Evolutionary conservation across 2,888 invertebrate genomes (phyloP).

Genomic region (Agrypnus murinus): DNA sequence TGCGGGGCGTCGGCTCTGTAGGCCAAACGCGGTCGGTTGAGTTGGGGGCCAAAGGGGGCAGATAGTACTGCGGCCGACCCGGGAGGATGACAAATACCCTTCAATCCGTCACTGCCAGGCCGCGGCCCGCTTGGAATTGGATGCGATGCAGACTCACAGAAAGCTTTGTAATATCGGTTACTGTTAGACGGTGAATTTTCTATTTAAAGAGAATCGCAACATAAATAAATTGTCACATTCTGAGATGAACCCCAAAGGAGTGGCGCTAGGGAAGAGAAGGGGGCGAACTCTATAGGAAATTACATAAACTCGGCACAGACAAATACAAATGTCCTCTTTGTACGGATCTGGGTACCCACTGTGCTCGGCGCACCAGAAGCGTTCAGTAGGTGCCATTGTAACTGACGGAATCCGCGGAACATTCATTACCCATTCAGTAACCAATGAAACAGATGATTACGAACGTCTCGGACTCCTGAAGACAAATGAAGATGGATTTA

Average conservation of each 20-base stretch:
- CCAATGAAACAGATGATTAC: slow-evolving; percentile 73
- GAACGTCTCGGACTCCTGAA: slow-evolving; percentile 69
- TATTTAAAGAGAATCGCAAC: slow-evolving; percentile 40
- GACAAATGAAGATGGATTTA: slow-evolving; percentile 71
- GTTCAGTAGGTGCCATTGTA: slow-evolving; percentile 69
- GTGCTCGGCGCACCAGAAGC: slow-evolving; percentile 68
- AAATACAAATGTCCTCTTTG: slow-evolving; percentile 73
- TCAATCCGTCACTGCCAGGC: slow-evolving; percentile 81
- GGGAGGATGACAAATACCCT: slow-evolving; percentile 81
- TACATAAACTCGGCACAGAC: slow-evolving; percentile 74
- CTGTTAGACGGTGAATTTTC: slow-evolving; percentile 65
- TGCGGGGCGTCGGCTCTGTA: slow-evolving; percentile 56
- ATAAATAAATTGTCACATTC: slow-evolving; percentile 62
- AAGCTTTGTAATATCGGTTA: slow-evolving; percentile 72
- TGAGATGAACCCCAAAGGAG: slow-evolving; percentile 67
- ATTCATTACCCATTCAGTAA: slow-evolving; percentile 72
- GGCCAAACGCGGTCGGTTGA: slow-evolving; percentile 54
- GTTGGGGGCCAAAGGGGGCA: slow-evolving; percentile 63
- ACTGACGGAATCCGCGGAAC: slow-evolving; percentile 70
- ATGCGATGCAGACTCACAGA: slow-evolving; percentile 72
- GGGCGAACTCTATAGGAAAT: slow-evolving; percentile 73
- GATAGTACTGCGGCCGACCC: slow-evolving; percentile 72
- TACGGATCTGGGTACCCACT: slow-evolving; percentile 71
- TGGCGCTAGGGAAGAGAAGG: slow-evolving; percentile 65
- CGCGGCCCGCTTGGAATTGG: slow-evolving; percentile 72